Conservation (phyloP, 92 coral and sea anemone genomes). For the Actinostola sp. region DNA sequence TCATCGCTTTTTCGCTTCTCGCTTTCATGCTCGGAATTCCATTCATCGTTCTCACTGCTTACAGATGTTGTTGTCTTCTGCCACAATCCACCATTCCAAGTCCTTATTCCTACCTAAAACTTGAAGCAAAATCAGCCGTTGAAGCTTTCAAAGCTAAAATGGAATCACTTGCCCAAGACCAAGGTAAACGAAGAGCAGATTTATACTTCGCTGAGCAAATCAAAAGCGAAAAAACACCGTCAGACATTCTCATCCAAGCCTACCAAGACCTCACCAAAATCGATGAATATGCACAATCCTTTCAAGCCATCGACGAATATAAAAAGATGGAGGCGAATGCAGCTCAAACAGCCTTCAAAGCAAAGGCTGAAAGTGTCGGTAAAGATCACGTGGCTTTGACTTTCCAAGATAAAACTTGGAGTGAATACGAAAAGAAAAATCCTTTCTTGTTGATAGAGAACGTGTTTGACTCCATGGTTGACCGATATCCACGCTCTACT, state of each 20-base stretch:
- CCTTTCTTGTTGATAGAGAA: conserved; percentile 51
- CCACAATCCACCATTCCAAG: conserved; percentile 71
- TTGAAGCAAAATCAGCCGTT: conserved; percentile 83
- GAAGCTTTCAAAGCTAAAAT: conserved; percentile 68
- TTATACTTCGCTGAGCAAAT: conserved; percentile 70
- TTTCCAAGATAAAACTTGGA: conserved; percentile 69
- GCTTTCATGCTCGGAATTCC: conserved; percentile 50
- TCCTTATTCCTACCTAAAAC: conserved; percentile 68
- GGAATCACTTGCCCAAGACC: conserved; percentile 75
- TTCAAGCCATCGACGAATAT: conserved; percentile 74
- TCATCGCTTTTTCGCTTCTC: conserved; percentile 62
- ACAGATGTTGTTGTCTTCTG: conserved; percentile 72
- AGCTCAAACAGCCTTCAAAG: conserved; percentile 76
- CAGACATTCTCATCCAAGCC: conserved; percentile 66
- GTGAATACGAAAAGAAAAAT: conserved; percentile 66
- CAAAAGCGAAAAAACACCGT: conserved; percentile 61
- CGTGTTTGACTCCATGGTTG: conserved; percentile 69
- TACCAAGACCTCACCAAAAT: conserved; percentile 66
- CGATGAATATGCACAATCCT: conserved; percentile 68
- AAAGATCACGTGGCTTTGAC: conserved; percentile 77
- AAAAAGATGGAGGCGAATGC: conserved; percentile 74
- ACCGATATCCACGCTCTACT: conserved; percentile 80
- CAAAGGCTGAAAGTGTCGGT: conserved; percentile 71
- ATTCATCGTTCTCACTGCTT: conserved; percentile 45
- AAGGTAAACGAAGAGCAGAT: conserved; percentile 83